Conservation (phyloP, 2,797 vertebrate genomes). For the Decapterus maruadsi region DNA sequence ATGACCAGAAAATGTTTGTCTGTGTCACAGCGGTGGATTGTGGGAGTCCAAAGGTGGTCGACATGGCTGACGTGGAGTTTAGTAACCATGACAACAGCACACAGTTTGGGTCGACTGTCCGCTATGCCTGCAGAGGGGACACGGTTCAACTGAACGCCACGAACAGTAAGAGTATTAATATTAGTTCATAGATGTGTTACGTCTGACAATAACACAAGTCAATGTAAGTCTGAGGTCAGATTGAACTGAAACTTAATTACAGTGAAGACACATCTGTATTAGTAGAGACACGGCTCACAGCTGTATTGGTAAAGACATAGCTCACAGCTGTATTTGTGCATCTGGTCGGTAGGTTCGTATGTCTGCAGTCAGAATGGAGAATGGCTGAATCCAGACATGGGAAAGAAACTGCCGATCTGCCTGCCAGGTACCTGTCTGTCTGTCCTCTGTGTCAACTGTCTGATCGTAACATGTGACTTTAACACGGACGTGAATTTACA, state of each 20-base stretch:
- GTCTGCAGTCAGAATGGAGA: slow-evolving; percentile 83
- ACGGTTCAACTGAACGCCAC: slow-evolving; percentile 81
- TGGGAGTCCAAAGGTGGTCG: slow-evolving; percentile 82
- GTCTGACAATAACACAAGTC: background rate
- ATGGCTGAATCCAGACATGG: slow-evolving; percentile 87
- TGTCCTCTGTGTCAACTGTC: background rate
- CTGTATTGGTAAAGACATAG: background rate
- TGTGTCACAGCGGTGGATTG: slow-evolving; percentile 90
- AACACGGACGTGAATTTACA: no score
- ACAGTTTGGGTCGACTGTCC: slow-evolving; percentile 86
- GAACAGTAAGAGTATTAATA: slow-evolving; percentile 80
- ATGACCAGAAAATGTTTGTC: background rate
- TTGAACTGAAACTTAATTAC: background rate
- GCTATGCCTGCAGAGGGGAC: slow-evolving; percentile 87
- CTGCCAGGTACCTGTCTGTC: slow-evolving; percentile 81
- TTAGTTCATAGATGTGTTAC: no score
- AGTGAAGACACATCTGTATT: background rate
- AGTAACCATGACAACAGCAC: slow-evolving; percentile 89
- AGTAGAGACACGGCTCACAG: background rate
- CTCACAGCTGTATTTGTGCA: background rate
- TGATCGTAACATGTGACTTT: background rate
- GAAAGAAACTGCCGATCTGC: slow-evolving; percentile 83
- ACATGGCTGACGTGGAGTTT: slow-evolving; percentile 87
- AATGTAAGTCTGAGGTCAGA: background rate
- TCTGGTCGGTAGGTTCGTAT: slow-evolving; percentile 83